Base-by-base conservation (phyloP, 2,797 vertebrate genomes). In the Adrianichthys oophorus region DNA sequence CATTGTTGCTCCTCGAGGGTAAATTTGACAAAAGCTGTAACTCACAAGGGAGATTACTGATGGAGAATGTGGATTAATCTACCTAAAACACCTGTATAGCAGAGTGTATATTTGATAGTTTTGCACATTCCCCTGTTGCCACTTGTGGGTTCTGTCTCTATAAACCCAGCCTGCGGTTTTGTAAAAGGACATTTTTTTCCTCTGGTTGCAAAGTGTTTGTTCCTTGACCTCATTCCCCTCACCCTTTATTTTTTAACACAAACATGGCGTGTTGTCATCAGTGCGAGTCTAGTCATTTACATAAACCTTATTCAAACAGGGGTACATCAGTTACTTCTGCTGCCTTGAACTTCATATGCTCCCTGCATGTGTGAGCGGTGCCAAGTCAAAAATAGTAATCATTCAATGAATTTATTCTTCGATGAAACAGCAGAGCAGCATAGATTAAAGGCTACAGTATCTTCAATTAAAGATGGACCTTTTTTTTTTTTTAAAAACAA, bases 251-350 rank as follows among this genome's bases (percentile, higher is more conserved):
- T 37, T 10, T 37, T 21, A 21, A 37, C 10, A 37, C 32, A 37
- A 44, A 44, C 23, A 4, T 47, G 24, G 23, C 46, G 60, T 63
- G 32, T 62, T 68, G 56, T n/a, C 65, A 66, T 62, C 24, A n/a
- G 43, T 37, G 51, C 52, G 29, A 0, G 15, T 73, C 15, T 40
- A 10, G 48, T 52, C 66, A 56, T 72, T 66, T 70, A 74, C 55
- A 41, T 68, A 68, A 72, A 59, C 52, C 32, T 44, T 52, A 53
- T 76, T 74, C 58, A 46, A 62, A 64, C 43, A 65, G 46, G 17
- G 12, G 19, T 60, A 51, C 50, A 15, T 50, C 53, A 49, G 59
- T n/a, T 44, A 51, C 68, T 59, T 70, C 72, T 63, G 57, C 75
- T 54, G 51, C 46, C 14, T 48, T 26, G 23, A 41, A 46, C 17